phyloP scores from a whole-genome alignment of 2,888 invertebrate species.

The Cheilosia variabilis region DNA sequence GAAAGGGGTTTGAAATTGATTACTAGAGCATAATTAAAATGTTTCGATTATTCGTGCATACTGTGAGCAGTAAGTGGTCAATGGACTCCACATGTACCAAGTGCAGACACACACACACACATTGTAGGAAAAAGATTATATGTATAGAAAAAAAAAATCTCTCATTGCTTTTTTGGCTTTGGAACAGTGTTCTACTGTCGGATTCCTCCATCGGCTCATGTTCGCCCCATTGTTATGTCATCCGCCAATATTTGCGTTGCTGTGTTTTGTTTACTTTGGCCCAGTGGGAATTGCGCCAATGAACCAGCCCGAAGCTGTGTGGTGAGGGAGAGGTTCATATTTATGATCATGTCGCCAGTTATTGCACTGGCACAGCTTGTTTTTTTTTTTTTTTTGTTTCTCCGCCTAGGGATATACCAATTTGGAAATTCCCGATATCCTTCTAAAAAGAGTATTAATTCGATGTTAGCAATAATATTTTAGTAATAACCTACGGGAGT shows the following conservation, averaged over 20 bases:
- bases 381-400: constrained; percentile 13
- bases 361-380: constrained; percentile 22
- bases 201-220: background rate
- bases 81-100: constrained; percentile 40
- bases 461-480: constrained; percentile 48
- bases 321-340: constrained; percentile 42
- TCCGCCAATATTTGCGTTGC: constrained; percentile 36
- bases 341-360: constrained; percentile 60
- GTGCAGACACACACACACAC: constrained; percentile 18
- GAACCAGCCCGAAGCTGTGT: constrained; percentile 33
- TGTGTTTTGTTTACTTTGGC: constrained; percentile 57
- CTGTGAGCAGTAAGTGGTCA: constrained; percentile 66
- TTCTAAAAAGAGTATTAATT: constrained; percentile 57
- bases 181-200: constrained; percentile 54
- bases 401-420: constrained; percentile 28
- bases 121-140: background rate
- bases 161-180: constrained; percentile 60
- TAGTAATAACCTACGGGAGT: constrained; percentile 25
- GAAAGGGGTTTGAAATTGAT: constrained; percentile 73
- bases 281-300: constrained; percentile 54
- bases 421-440: constrained; percentile 55
- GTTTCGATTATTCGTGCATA: constrained; percentile 75
- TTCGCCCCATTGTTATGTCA: constrained; percentile 57
- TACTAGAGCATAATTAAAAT: constrained; percentile 76
- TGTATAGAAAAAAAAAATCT: constrained; percentile 1